phyloP scores from a whole-genome alignment of 2,797 vertebrate genomes.

The Ceryle rudis region DNA sequence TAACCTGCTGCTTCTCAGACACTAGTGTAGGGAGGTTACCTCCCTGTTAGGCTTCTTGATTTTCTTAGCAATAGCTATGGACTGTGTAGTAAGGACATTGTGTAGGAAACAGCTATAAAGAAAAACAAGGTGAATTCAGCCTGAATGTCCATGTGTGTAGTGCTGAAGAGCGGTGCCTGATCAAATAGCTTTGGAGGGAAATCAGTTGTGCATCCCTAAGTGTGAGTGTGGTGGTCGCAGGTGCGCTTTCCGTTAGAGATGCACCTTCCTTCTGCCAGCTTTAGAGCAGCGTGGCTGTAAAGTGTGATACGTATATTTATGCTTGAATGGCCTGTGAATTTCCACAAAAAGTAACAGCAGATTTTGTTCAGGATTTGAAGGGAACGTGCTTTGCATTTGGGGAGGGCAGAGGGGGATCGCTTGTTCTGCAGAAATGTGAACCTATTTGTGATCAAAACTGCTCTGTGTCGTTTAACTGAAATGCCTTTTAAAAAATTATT shows the following conservation, averaged over 20 bases:
- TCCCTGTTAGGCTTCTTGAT: background rate
- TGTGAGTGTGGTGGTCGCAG: background rate
- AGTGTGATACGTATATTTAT: rapidly evolving
- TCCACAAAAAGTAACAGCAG: background rate
- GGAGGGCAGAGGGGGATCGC: background rate
- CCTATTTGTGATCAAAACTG: background rate
- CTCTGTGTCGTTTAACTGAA: background rate
- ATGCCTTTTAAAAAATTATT: background rate
- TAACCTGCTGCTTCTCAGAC: background rate
- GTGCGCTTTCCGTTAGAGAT: background rate
- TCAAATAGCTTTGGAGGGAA: background rate
- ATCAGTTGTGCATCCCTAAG: background rate
- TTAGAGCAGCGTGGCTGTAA: background rate
- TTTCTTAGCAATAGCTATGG: background rate
- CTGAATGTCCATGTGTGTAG: rapidly evolving
- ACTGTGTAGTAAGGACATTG: background rate
- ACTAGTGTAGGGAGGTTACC: background rate
- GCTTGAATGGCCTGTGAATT: background rate
- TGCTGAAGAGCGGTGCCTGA: background rate
- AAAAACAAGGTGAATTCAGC: background rate
- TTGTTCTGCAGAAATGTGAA: background rate
- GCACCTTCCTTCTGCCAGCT: background rate
- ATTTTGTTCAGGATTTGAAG: background rate
- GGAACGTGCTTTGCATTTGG: background rate
- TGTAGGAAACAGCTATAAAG: background rate